phyloP scores from a whole-genome alignment of 2,797 vertebrate genomes.

The Meda fulgida region DNA sequence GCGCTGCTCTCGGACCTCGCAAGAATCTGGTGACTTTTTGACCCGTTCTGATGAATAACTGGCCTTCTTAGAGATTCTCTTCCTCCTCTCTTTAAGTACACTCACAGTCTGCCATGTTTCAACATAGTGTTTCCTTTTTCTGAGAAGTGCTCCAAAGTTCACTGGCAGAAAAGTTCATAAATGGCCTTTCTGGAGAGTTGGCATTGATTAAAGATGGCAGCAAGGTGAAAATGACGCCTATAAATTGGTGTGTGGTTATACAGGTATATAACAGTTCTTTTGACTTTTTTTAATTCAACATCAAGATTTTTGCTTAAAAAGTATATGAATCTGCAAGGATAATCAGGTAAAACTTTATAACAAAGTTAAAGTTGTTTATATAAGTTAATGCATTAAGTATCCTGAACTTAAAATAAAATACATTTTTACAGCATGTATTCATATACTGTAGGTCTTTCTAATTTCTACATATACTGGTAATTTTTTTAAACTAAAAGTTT shows the following conservation, averaged over 20 bases:
- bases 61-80: conserved; percentile 35
- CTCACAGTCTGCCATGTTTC: conserved; percentile 34
- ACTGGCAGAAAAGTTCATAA: conserved; percentile 10
- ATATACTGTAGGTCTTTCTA: background rate
- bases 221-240: background rate
- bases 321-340: background rate
- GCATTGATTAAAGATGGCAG: conserved; percentile 12
- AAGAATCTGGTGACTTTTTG: conserved; percentile 54
- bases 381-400: background rate
- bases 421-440: background rate
- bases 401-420: too few relatives aligned
- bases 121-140: conserved; percentile 36
- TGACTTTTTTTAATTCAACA: background rate
- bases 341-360: background rate
- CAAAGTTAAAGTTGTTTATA: background rate
- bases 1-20: conserved; percentile 1
- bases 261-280: background rate
- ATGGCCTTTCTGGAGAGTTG: background rate
- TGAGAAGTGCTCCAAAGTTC: conserved; percentile 32
- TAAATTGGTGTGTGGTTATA: background rate
- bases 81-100: conserved; percentile 55
- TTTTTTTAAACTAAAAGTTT: background rate
- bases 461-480: background rate
- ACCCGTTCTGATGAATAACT: conserved; percentile 48
- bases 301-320: background rate